Base-by-base conservation (phyloP, 2,888 invertebrate genomes). In the Mythimna ferrago region DNA sequence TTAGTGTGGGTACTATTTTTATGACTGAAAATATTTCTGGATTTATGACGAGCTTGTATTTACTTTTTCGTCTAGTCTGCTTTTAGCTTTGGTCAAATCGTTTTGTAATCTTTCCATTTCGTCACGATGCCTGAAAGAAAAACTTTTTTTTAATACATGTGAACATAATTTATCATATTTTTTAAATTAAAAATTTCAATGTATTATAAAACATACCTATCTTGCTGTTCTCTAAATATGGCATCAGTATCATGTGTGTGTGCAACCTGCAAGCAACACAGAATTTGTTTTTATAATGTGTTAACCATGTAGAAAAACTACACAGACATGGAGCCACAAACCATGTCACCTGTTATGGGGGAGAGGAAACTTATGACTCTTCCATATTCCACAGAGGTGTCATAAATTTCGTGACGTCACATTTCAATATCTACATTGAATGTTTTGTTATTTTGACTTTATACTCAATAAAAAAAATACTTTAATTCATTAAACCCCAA, bases 41-140 rank as follows among this genome's bases (percentile, higher is more conserved):
- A 44, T 35, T 3, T 32, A 9, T 9, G 14, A 44, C n/a, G 11
- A 26, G 6, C 7, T 11, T 73, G 35, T 21, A 80, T 95, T 97
- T 67, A 96, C 96, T 91, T 94, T 96, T 77, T 97, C 97, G 6
- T 96, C 94, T 1, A 97, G 89, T 84, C 97, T 90, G 19, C 90
- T 93, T 86, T 97, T 97, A 1, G 95, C 94, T 74, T 96, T 96
- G 76, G 96, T 94, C 66, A 97, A 91, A 87, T 97, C 96, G 5
- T 94, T 97, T 80, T 97, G 94, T 11, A 97, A 78, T 48, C 96
- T 92, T 54, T 97, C 97, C 82, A 97, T 94, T 87, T 97, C 97
- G 88, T 93, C 97, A 91, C 92, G 95, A 92, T 89, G 93, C 68
- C 96, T 96, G 87, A 82, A 93, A 92, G 72, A 41, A 65, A 26